Base-by-base conservation (phyloP, 2,113 vertebrate genomes). In the Sylvilagus bachmani region DNA sequence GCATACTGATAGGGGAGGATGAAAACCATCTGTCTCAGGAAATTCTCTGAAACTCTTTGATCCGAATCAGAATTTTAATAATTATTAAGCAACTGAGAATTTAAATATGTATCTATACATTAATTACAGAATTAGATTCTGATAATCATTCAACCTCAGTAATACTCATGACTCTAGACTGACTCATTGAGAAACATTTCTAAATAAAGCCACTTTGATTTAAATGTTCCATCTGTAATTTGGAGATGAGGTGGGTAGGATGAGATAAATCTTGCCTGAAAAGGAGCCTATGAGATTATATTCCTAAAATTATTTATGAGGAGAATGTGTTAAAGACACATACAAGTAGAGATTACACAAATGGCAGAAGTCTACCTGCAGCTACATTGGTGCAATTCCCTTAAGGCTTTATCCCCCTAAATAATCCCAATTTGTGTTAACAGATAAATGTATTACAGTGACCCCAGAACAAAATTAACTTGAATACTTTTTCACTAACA, bases 1-100 rank as follows among this genome's bases (percentile, higher is more conserved):
- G 62, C 31, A 24, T 33, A 62, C 16, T 19, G 14, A 49, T 6
- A 79, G 44, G 24, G 93, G 73, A 90, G 7, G 12, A 38, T 38
- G 3, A 89, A 85, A 73, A n/a, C 9, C 2, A 17, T 24, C 9
- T 4, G 33, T n/a, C 0, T 81, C 29, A 61, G 21, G 10, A 10
- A 67, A 67, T 79, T 6, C 16, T 80, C n/a, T 82, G 13, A 69
- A 93, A 55, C 1, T n/a, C 51, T 36, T 77, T 86, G 33, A 55
- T 88, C 77, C 58, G 83, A 78, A 89, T 2, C 11, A 67, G 91
- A 79, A 53, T 64, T 93, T 85, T 82, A 92, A 49, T 19, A 89
- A 13, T 10, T 36, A 5, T 38, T 67, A 21, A 71, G 21, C 22
- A 67, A 90, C 9, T 44, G 14, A 31, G 53, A 51, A 62, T 77